Conservation (phyloP, 1,140 invertebrate genomes). For the Dendrolimus kikuchii region DNA sequence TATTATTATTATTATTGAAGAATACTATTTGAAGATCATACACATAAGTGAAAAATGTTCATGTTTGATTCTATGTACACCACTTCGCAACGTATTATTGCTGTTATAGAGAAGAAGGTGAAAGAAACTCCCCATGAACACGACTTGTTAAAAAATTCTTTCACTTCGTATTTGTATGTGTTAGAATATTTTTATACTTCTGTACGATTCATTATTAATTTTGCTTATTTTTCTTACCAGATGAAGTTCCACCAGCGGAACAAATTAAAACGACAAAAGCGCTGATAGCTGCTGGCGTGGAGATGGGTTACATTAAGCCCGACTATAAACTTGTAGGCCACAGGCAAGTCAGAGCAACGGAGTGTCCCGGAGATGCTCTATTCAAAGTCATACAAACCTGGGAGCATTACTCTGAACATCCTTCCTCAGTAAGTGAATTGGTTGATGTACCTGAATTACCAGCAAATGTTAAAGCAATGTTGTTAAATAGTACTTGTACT, state of each 20-base stretch:
- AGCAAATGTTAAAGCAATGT: constrained; percentile 8
- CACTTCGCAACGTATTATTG: too few relatives aligned
- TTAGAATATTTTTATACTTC: background rate
- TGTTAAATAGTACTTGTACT: background rate
- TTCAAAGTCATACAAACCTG: constrained; percentile 77
- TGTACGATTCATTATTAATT: constrained; percentile 1
- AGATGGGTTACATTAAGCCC: constrained; percentile 71
- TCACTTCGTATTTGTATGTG: too few relatives aligned
- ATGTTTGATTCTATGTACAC: too few relatives aligned
- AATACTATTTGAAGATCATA: too few relatives aligned
- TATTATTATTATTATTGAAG: too few relatives aligned
- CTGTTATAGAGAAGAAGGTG: too few relatives aligned
- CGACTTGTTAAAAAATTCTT: too few relatives aligned
- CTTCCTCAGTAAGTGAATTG: constrained; percentile 41
- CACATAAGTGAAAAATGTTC: too few relatives aligned
- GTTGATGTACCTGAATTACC: constrained; percentile 34
- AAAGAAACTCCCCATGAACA: too few relatives aligned
- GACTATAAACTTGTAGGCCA: constrained; percentile 81
- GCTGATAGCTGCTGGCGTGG: constrained; percentile 77
- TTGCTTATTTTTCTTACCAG: constrained; percentile 40
- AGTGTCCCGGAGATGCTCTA: constrained; percentile 79
- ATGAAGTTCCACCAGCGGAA: constrained; percentile 68
- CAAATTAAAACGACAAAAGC: constrained; percentile 75
- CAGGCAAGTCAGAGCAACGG: constrained; percentile 77
- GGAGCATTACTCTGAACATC: constrained; percentile 72